Evolutionary conservation across 2,113 vertebrate species (phyloP).

Genomic region (Sylvilagus bachmani): DNA sequence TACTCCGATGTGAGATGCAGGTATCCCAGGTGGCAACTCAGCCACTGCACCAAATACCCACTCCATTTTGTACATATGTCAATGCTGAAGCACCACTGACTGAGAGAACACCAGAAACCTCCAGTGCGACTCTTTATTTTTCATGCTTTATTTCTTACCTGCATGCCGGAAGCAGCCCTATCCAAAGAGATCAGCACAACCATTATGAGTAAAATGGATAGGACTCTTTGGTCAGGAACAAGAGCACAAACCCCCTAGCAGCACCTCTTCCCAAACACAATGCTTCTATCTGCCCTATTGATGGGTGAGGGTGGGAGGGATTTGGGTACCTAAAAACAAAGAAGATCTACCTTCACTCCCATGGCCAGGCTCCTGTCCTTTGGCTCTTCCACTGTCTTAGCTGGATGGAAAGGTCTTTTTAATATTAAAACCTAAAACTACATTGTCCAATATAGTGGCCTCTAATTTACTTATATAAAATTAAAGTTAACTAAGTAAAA

Average conservation of each 20-base stretch:
- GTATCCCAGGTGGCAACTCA: no score
- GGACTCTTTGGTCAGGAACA: background rate
- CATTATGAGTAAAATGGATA: background rate
- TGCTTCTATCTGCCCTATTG: background rate
- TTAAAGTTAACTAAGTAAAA: constrained; percentile 3
- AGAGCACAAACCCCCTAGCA: background rate
- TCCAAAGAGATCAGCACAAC: background rate
- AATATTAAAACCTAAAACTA: background rate
- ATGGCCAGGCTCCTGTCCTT: background rate
- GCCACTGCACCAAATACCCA: no score
- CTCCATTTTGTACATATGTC: background rate
- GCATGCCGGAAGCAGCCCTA: background rate
- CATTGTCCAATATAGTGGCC: background rate
- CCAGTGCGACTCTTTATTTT: background rate
- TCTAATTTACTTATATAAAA: background rate
- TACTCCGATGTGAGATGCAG: no score
- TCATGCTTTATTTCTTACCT: background rate
- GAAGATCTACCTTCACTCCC: background rate
- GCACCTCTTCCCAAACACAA: background rate
- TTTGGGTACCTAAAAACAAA: background rate
- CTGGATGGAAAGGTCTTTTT: background rate
- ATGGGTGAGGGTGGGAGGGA: background rate
- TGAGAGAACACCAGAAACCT: constrained; percentile 10
- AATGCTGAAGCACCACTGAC: background rate
- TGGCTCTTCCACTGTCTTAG: background rate